phyloP scores from a whole-genome alignment of 2,797 vertebrate species.

The Chloroceryle amazona region DNA sequence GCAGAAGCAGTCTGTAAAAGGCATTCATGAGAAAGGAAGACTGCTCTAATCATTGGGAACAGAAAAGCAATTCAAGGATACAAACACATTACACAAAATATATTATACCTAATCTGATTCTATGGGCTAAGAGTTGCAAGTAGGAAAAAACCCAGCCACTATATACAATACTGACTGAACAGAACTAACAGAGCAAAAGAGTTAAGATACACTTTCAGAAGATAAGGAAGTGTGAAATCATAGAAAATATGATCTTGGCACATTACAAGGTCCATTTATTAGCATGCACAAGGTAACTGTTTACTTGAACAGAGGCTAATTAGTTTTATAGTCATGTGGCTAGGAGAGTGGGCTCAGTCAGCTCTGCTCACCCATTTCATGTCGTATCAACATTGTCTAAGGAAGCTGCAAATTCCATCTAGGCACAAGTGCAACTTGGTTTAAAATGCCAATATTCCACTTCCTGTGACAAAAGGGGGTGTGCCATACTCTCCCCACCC shows the following conservation, averaged over 20 bases:
- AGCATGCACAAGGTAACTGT: not conserved
- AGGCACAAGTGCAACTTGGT: not conserved
- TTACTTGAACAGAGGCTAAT: not conserved
- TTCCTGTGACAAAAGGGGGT: not conserved
- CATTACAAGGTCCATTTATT: not conserved
- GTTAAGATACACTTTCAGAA: not conserved
- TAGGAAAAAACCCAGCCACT: not conserved
- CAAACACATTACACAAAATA: not conserved
- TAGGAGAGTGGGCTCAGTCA: not conserved
- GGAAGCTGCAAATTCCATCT: not conserved
- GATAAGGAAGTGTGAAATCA: not conserved
- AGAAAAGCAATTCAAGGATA: slow-evolving; percentile 1
- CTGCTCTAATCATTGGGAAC: slow-evolving; percentile 59
- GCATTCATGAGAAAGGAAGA: slow-evolving; percentile 78
- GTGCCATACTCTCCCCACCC: not conserved
- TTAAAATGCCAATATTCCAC: not conserved
- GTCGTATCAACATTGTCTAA: not conserved
- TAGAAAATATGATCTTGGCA: not conserved
- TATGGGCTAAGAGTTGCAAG: not conserved
- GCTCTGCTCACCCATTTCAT: slow-evolving; percentile 8
- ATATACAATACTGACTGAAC: not conserved
- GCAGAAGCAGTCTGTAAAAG: slow-evolving; percentile 90
- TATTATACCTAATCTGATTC: not conserved
- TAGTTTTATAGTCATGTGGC: not conserved
- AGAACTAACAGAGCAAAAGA: not conserved